Evolutionary conservation across 2,113 vertebrate genomes (phyloP).

Genomic region (Gobiocypris rarus): DNA sequence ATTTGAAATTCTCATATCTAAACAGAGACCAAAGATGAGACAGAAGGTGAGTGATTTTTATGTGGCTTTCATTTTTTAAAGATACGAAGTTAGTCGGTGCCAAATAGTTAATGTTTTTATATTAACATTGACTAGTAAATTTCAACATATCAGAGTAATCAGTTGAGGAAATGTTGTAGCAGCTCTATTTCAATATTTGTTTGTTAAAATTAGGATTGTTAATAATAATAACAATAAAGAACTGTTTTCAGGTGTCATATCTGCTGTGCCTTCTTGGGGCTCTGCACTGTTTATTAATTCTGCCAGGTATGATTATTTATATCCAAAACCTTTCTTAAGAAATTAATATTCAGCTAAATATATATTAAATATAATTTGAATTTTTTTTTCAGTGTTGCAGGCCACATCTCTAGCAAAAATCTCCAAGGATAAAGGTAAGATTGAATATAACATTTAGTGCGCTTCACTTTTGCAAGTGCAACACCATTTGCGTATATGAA

Average conservation of each 20-base stretch:
- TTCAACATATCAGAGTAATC: background rate
- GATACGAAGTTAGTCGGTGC: too few relatives aligned
- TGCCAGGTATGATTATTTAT: conserved; percentile 60
- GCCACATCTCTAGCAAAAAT: conserved; percentile 67
- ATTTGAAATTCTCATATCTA: background rate
- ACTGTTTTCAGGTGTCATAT: conserved; percentile 56
- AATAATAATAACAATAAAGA: background rate
- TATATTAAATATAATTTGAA: background rate
- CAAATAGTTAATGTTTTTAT: too few relatives aligned
- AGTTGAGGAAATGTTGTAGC: background rate
- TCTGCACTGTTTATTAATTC: conserved; percentile 60
- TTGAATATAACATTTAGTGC: background rate
- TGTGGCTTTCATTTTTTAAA: background rate
- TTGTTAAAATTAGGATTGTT: background rate
- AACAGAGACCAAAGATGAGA: conserved; percentile 11
- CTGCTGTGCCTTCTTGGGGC: conserved; percentile 33
- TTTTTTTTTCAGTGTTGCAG: conserved; percentile 59
- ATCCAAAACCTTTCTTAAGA: background rate
- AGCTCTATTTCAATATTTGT: background rate
- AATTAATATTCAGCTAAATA: background rate
- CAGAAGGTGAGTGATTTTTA: conserved; percentile 50
- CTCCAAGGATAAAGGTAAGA: conserved; percentile 63
- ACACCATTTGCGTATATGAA: background rate
- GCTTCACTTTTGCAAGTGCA: background rate
- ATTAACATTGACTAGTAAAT: background rate